These are phyloP conservation scores for Drosophila histrio DNA, from an alignment of 2,888 invertebrate genomes.

Conservation along the genomic window DNA sequence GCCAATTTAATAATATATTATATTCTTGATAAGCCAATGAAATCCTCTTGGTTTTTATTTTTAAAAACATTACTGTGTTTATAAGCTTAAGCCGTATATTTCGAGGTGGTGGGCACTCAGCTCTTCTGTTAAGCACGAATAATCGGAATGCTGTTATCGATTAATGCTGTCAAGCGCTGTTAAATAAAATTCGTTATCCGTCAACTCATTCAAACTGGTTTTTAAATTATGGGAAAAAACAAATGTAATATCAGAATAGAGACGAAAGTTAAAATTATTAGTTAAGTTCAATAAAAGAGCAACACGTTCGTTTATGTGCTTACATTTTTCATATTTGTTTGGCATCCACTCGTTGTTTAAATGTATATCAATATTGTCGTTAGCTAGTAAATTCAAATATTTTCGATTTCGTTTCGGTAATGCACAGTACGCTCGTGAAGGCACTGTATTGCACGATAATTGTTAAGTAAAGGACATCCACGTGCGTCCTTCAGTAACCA, in stretches of 20 bases:
- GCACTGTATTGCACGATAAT: conserved; percentile 48
- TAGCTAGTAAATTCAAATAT: neutral
- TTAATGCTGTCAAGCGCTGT: neutral
- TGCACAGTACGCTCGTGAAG: conserved; percentile 33
- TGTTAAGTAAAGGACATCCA: conserved; percentile 51
- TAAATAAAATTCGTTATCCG: neutral
- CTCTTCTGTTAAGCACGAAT: neutral
- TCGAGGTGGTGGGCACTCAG: neutral
- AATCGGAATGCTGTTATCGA: neutral
- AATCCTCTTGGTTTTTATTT: neutral
- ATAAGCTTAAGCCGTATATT: neutral
- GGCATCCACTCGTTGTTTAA: no score
- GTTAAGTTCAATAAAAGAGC: neutral
- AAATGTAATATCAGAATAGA: neutral
- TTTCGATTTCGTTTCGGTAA: conserved; percentile 8
- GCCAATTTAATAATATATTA: neutral
- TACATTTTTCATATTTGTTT: neutral
- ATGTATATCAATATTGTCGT: no score
- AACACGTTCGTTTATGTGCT: neutral
- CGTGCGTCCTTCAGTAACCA: conserved; percentile 52
- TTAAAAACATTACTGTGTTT: neutral
- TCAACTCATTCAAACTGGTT: neutral
- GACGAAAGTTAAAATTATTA: neutral
- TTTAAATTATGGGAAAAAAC: neutral
- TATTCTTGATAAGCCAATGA: no score